phyloP scores from a whole-genome alignment of 1,140 invertebrate genomes.

The Pinna nobilis region DNA sequence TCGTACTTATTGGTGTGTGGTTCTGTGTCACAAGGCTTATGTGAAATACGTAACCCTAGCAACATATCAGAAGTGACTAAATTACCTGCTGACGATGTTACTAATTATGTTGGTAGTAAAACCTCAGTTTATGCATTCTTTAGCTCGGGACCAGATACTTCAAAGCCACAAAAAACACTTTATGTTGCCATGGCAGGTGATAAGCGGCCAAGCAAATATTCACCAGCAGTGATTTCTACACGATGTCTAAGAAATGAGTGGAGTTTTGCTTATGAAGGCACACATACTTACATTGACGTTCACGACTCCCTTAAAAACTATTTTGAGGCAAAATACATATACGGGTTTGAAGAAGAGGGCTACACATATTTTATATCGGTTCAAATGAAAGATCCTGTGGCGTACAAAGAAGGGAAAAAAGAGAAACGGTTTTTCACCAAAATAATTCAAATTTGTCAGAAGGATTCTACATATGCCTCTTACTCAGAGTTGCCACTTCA shows the following conservation, averaged over 20 bases:
- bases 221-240: slow-evolving; percentile 30
- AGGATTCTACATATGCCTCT: slow-evolving; percentile 28
- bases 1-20: slow-evolving; percentile 38
- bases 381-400: slow-evolving; percentile 38
- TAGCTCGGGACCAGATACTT: neutral
- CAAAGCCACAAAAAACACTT: neutral
- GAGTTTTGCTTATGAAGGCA: slow-evolving; percentile 24
- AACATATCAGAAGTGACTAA: slow-evolving; percentile 22
- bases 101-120: slow-evolving; percentile 23
- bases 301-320: neutral
- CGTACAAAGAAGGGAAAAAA: no score
- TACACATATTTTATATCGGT: slow-evolving; percentile 37
- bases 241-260: neutral
- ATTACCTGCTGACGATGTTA: slow-evolving; percentile 8
- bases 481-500: slow-evolving; percentile 36
- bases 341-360: slow-evolving; percentile 32
- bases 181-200: slow-evolving; percentile 42
- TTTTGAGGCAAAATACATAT: slow-evolving; percentile 40
- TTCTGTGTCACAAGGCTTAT: slow-evolving; percentile 27
- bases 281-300: slow-evolving; percentile 27
- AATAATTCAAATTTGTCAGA: slow-evolving; percentile 40
- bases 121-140: slow-evolving; percentile 25
- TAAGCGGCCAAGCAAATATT: slow-evolving; percentile 3
- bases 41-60: slow-evolving; percentile 14
- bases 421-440: slow-evolving; percentile 26